Evolutionary conservation across 2,888 invertebrate species (phyloP).

Genomic region (Automeris io): DNA sequence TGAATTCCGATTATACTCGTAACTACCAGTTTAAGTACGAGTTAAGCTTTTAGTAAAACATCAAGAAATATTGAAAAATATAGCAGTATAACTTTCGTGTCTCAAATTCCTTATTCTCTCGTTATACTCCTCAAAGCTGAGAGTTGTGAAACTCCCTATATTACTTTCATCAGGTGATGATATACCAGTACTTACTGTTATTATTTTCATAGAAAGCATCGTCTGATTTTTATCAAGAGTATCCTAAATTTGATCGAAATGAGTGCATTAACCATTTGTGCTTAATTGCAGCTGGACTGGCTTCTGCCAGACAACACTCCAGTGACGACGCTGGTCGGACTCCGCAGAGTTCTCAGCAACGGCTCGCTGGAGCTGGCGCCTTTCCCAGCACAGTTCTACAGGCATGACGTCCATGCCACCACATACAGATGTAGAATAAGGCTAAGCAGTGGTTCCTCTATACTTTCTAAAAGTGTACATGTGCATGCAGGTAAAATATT

Average conservation of each 20-base stretch:
- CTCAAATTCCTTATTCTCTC: too few relatives aligned
- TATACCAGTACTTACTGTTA: too few relatives aligned
- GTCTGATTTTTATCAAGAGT: not conserved
- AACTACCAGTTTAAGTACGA: too few relatives aligned
- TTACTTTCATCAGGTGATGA: too few relatives aligned
- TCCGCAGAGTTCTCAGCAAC: constrained; percentile 86
- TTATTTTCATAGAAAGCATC: too few relatives aligned
- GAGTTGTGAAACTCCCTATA: too few relatives aligned
- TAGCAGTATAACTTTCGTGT: too few relatives aligned
- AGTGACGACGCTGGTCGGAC: constrained; percentile 80
- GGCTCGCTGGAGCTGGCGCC: constrained; percentile 92
- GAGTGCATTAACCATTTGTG: not conserved
- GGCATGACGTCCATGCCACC: constrained; percentile 90
- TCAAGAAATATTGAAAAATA: too few relatives aligned
- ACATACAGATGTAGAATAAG: constrained; percentile 83
- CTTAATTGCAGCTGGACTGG: constrained; percentile 82
- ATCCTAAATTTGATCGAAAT: not conserved
- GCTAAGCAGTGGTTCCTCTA: constrained; percentile 66
- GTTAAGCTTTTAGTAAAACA: too few relatives aligned
- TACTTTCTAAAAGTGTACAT: constrained; percentile 90
- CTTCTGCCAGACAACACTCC: constrained; percentile 83
- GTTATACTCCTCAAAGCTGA: too few relatives aligned
- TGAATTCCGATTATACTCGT: too few relatives aligned
- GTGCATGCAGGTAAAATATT: constrained; percentile 88
- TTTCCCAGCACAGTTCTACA: constrained; percentile 87